Percentiles rank a stretch among this genome's conserved stretches.
phyloP scores from a whole-genome alignment of 1,140 invertebrate species.

The Ceratoteleas bidentatus region DNA sequence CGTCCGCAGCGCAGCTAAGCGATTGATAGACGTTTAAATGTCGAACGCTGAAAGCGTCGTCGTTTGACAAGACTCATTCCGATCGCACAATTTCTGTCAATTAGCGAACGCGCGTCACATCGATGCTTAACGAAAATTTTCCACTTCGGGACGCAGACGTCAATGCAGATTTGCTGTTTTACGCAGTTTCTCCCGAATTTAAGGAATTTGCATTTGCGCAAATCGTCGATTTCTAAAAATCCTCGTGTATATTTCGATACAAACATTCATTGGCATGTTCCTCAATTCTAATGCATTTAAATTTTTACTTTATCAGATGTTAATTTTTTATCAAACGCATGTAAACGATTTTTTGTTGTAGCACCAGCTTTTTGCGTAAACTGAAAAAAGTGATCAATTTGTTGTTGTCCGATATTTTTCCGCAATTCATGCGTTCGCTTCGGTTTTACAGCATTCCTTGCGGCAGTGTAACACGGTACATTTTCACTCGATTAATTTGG shows the following conservation, averaged over 20 bases:
- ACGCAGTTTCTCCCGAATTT: no score
- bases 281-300: no score
- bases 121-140: constrained; percentile 17
- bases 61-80: constrained; percentile 62
- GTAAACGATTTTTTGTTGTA: no score
- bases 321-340: background rate
- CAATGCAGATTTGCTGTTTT: no score
- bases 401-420: background rate
- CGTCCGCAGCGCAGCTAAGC: constrained; percentile 49
- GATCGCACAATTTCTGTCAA: constrained; percentile 67
- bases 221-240: no score
- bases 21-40: constrained; percentile 69
- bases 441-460: constrained; percentile 2
- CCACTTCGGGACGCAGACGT: constrained; percentile 4
- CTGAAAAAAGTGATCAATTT: no score
- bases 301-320: background rate
- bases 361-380: no score
- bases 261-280: no score
- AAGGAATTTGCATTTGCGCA: no score
- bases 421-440: background rate
- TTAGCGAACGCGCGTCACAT: constrained; percentile 52
- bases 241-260: no score
- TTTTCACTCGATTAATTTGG: constrained; percentile 37
- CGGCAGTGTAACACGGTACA: constrained; percentile 5
- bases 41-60: constrained; percentile 56